Conservation (phyloP, 2,888 invertebrate species). For the Dastarcus helophoroides region DNA sequence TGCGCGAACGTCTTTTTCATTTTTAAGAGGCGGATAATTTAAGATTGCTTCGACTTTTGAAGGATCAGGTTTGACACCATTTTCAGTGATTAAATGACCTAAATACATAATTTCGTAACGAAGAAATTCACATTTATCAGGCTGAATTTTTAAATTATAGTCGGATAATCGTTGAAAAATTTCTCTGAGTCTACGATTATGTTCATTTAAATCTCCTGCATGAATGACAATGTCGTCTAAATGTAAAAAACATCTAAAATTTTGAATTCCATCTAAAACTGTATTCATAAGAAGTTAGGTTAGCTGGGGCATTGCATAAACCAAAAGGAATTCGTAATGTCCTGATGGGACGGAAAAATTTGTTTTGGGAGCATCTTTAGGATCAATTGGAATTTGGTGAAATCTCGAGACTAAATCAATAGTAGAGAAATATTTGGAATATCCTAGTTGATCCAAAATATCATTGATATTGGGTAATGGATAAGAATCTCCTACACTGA, state of each 20-base stretch:
- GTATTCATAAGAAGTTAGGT: no score
- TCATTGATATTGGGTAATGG: slow-evolving; percentile 20
- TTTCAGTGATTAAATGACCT: neutral
- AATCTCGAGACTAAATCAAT: slow-evolving; percentile 18
- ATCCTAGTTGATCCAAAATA: slow-evolving; percentile 16
- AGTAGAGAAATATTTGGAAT: slow-evolving; percentile 15
- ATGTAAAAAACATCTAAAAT: no score
- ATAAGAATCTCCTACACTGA: slow-evolving; percentile 21
- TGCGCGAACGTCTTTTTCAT: neutral
- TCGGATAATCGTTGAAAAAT: neutral
- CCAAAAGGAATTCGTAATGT: slow-evolving; percentile 22
- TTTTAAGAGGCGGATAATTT: neutral
- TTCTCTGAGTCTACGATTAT: neutral
- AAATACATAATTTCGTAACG: neutral
- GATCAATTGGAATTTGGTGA: slow-evolving; percentile 16
- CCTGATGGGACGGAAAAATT: slow-evolving; percentile 14
- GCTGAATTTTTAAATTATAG: slow-evolving; percentile 1
- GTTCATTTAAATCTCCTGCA: neutral
- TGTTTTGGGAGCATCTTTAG: slow-evolving; percentile 16
- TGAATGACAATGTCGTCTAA: neutral
- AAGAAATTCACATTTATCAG: neutral
- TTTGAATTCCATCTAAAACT: no score
- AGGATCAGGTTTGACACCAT: neutral
- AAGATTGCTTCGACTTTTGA: neutral
- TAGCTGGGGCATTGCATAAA: slow-evolving; percentile 20